Conservation (phyloP, 2,888 invertebrate genomes). For the Dyspetes luteomarginatus region DNA sequence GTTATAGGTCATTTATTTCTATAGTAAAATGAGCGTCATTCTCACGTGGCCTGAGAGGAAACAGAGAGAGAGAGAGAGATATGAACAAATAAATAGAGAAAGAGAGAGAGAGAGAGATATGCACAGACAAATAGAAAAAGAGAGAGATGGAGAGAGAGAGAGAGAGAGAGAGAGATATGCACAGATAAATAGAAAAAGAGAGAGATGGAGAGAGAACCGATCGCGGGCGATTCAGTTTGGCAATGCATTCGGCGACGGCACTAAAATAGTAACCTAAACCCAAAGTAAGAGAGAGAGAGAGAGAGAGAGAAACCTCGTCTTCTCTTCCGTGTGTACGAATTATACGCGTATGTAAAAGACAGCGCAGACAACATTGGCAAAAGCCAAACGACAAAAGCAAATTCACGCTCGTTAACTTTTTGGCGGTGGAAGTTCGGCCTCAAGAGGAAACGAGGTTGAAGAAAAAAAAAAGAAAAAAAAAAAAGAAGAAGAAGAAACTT, state of each 20-base stretch:
- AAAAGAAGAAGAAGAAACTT: no score
- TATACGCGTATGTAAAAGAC: no score
- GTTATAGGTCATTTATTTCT: conserved; percentile 43
- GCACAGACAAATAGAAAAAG: no score
- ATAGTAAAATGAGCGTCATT: conserved; percentile 50
- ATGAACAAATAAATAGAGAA: no score
- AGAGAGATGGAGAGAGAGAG: neutral
- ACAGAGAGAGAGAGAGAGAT: conserved; percentile 3
- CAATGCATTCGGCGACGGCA: conserved; percentile 58
- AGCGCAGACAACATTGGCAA: neutral
- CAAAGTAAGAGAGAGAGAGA: no score
- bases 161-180: neutral
- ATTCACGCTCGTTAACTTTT: no score
- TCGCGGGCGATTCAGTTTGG: conserved; percentile 61
- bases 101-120: conserved; percentile 3
- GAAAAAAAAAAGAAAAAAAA: neutral
- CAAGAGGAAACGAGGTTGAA: no score
- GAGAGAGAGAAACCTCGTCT: neutral
- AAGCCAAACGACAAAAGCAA: neutral
- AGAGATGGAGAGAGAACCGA: conserved; percentile 43
- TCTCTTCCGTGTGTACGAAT: no score
- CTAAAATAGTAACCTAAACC: conserved; percentile 59
- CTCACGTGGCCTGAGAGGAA: conserved; percentile 59
- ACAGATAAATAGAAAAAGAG: conserved; percentile 12
- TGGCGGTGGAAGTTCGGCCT: no score